A percentile compares a stretch with the other conserved stretches of the same genome.
Evolutionary conservation across 2,797 vertebrate species (phyloP).

Genomic region (Gadopsis marmoratus): DNA sequence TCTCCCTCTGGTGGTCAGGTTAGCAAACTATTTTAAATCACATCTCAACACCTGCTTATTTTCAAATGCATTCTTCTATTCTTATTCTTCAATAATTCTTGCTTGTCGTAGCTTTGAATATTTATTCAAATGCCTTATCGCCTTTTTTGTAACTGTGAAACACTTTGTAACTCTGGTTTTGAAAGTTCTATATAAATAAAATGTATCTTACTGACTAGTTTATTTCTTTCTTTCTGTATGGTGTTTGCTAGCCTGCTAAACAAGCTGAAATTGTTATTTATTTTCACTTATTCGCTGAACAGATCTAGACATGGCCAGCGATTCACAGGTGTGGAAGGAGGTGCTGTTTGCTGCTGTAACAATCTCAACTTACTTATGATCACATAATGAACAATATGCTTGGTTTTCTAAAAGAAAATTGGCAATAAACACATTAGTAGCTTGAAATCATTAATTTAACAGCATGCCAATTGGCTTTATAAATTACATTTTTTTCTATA

Average conservation of each 20-base stretch:
- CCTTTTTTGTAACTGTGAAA: neutral
- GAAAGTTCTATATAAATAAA: neutral
- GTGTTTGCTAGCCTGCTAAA: slow-evolving; percentile 7
- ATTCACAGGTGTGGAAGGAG: neutral
- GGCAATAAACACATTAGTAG: slow-evolving; percentile 20
- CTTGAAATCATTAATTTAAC: slow-evolving; percentile 30
- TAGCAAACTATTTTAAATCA: slow-evolving; percentile 5
- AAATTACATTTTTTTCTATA: slow-evolving; percentile 11
- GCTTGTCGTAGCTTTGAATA: neutral
- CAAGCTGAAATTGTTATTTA: neutral
- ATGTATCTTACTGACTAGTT: neutral
- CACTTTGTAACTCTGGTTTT: neutral
- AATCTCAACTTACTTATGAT: slow-evolving; percentile 1
- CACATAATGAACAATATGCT: slow-evolving; percentile 2
- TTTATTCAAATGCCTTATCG: neutral
- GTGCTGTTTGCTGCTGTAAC: neutral
- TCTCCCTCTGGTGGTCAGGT: neutral
- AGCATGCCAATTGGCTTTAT: slow-evolving; percentile 23
- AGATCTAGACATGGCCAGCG: neutral
- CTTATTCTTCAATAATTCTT: neutral
- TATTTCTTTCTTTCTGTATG: slow-evolving; percentile 4
- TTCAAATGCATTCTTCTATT: neutral
- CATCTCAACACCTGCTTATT: neutral
- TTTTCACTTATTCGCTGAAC: neutral
- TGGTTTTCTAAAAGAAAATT: slow-evolving; percentile 13